Evolutionary conservation across 2,113 vertebrate genomes (phyloP).

Genomic region (Neodon shergylaensis): DNA sequence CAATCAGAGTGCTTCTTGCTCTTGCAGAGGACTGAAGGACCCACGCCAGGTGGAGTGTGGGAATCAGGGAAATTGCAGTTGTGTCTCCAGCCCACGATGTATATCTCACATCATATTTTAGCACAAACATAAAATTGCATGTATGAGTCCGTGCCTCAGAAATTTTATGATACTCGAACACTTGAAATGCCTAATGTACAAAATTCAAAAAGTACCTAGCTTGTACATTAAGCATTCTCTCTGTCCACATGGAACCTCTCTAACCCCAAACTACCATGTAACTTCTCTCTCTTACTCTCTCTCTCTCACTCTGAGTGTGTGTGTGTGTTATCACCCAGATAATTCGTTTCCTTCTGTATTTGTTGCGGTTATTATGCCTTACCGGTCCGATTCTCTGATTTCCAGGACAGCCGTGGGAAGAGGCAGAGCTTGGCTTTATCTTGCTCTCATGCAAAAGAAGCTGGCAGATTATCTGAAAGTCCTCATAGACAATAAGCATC

Average conservation of each 20-base stretch:
- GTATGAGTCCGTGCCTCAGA: neutral
- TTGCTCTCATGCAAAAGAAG: slow-evolving; percentile 99
- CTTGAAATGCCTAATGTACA: neutral
- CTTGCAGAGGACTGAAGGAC: neutral
- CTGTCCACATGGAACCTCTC: neutral
- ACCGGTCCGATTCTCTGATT: slow-evolving; percentile 52
- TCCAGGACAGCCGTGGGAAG: slow-evolving; percentile 94
- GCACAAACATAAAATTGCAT: neutral
- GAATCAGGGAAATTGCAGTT: neutral
- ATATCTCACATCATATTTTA: neutral
- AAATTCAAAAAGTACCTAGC: neutral
- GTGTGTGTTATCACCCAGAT: too few relatives aligned
- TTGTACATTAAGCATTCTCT: neutral
- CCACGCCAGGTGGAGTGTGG: neutral
- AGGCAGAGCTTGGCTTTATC: slow-evolving; percentile 96
- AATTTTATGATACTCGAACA: neutral
- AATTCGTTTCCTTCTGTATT: neutral
- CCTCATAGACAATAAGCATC: slow-evolving; percentile 93
- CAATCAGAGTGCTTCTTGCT: neutral
- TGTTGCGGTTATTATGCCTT: neutral
- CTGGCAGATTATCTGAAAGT: slow-evolving; percentile 97
- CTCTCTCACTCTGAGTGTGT: neutral
- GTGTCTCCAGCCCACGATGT: too few relatives aligned
- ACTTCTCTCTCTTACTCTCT: too few relatives aligned
- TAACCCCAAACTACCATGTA: neutral